A percentile compares a stretch with the other conserved stretches of the same genome.
Conservation (phyloP, 1,140 invertebrate genomes). For the Elymnias hypermnestra region DNA sequence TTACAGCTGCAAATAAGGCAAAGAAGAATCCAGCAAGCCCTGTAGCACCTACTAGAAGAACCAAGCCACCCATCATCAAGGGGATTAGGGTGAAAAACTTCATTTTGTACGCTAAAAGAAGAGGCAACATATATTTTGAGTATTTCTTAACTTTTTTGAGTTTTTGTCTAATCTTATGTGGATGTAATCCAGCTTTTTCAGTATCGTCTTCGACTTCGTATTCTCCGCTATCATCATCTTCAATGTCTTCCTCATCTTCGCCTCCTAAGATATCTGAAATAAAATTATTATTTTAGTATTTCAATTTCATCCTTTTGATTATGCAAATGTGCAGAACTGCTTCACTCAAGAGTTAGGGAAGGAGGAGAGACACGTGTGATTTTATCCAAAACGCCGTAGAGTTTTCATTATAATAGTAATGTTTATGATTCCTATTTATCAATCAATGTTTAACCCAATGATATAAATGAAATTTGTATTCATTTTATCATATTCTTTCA, state of each 20-base stretch:
- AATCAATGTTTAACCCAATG: no score
- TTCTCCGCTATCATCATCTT: conserved; percentile 48
- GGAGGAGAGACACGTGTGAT: no score
- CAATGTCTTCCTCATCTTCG: conserved; percentile 50
- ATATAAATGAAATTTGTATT: no score
- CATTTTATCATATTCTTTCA: no score
- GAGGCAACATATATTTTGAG: conserved; percentile 82
- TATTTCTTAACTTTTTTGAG: conserved; percentile 78
- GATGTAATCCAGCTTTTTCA: conserved; percentile 17
- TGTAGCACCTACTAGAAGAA: conserved; percentile 84
- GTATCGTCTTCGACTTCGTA: conserved; percentile 51
- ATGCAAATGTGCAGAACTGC: no score
- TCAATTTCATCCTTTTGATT: no score
- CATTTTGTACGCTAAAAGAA: conserved; percentile 87
- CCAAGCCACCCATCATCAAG: conserved; percentile 82
- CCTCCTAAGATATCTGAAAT: conserved; percentile 59
- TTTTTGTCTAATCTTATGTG: conserved; percentile 34
- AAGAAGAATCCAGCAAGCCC: conserved; percentile 90
- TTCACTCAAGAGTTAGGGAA: no score
- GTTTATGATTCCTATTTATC: no score
- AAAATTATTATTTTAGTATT: conserved; percentile 3
- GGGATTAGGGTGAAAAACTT: conserved; percentile 89
- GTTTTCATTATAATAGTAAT: no score
- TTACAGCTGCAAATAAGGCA: conserved; percentile 83
- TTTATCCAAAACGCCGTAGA: no score